Percentiles rank a stretch among this genome's conserved stretches.
Conservation (phyloP, 2,113 vertebrate genomes). For the Daphoenositta chrysoptera region DNA sequence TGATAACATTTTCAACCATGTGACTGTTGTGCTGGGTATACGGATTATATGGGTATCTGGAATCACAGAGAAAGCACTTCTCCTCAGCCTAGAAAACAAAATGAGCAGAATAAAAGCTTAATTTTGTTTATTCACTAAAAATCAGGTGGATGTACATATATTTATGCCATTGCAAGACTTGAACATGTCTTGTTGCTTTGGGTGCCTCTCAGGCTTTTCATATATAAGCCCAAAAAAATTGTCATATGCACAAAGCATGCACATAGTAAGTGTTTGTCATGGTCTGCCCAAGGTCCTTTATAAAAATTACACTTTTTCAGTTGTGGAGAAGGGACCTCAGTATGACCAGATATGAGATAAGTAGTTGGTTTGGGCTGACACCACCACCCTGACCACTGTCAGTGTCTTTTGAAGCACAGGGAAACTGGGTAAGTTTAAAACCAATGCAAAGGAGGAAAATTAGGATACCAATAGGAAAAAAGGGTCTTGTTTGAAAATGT, state of each 20-base stretch:
- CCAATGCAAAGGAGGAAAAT: not conserved
- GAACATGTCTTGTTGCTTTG: not conserved
- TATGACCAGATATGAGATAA: not conserved
- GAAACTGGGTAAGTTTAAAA: not conserved
- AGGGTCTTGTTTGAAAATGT: not conserved
- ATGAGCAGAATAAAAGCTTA: not conserved
- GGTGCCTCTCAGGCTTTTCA: not conserved
- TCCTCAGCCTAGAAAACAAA: slow-evolving; percentile 75
- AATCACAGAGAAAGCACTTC: slow-evolving; percentile 89
- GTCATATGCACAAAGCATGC: not conserved
- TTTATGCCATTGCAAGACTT: not conserved
- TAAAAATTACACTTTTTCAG: not conserved
- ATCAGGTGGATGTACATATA: not conserved
- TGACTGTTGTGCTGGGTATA: slow-evolving; percentile 80
- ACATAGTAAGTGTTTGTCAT: not conserved
- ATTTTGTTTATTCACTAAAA: not conserved
- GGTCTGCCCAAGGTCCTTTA: not conserved
- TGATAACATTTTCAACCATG: slow-evolving; percentile 82
- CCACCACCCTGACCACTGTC: not conserved
- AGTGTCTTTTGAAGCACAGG: not conserved
- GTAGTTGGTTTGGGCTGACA: not conserved
- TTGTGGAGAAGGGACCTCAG: not conserved
- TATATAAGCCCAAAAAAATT: not conserved
- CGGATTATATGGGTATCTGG: slow-evolving; percentile 73
- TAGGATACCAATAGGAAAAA: not conserved